Conservation (phyloP, 2,888 invertebrate genomes). For the Dione juno region DNA sequence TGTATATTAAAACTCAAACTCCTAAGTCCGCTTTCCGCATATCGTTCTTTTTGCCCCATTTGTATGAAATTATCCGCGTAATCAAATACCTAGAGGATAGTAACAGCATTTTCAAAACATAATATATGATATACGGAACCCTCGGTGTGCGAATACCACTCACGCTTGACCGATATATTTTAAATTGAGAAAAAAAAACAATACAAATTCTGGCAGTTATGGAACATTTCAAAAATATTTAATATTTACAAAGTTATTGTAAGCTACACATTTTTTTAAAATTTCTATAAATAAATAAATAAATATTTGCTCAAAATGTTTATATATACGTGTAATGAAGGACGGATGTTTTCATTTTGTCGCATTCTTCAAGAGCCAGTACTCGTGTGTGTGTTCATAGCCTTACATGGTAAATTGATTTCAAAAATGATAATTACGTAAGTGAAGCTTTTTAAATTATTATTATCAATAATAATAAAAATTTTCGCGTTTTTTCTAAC, state of each 20-base stretch:
- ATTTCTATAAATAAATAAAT: conserved; percentile 6
- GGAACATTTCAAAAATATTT: too few relatives aligned
- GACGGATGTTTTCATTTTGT: not conserved
- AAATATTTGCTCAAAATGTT: conserved; percentile 4
- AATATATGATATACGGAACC: too few relatives aligned
- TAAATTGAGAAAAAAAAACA: not conserved
- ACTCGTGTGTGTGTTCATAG: not conserved
- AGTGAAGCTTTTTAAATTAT: not conserved
- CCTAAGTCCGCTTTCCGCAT: too few relatives aligned
- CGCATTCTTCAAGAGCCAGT: not conserved
- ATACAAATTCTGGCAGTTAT: not conserved
- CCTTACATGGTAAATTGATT: not conserved
- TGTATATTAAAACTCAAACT: too few relatives aligned
- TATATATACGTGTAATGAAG: not conserved
- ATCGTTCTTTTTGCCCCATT: too few relatives aligned
- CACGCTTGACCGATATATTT: too few relatives aligned
- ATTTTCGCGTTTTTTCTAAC: not conserved
- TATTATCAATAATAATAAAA: too few relatives aligned
- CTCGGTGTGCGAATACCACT: too few relatives aligned
- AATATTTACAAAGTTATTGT: not conserved
- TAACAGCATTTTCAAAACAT: too few relatives aligned
- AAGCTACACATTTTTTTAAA: not conserved
- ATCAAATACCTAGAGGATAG: too few relatives aligned
- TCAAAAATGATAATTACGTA: conserved; percentile 3
- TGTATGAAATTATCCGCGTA: too few relatives aligned